Base-by-base conservation (phyloP, 2,113 vertebrate genomes). In the Aldabrachelys gigantea region DNA sequence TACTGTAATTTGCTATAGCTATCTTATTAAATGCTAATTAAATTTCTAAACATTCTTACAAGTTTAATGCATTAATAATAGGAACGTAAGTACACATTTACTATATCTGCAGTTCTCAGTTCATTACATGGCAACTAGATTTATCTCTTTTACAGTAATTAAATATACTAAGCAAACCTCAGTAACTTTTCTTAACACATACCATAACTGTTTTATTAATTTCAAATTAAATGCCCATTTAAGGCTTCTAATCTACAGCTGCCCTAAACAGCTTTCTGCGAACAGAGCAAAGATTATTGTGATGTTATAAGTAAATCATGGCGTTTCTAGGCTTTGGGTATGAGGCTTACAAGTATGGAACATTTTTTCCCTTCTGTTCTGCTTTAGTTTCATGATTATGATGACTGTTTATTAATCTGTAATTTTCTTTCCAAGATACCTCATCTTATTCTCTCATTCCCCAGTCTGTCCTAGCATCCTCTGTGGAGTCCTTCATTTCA, bases 1-100 rank as follows among this genome's bases (percentile, higher is more conserved):
- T 98, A 97, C 97, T 97, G 75, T 98, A 98, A 98, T 98, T 98
- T 98, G 96, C 97, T 98, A 98, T 97, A 98, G 98, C 98, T 98
- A 98, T 98, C 98, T 98, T 98, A 98, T 98, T 98, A 98, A 98
- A 98, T 98, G 98, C 98, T 98, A 98, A 98, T 98, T 98, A 98
- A 98, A 98, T 98, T 98, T 96, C 98, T 98, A 98, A 98, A 98
- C 98, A 98, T 98, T 98, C 98, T 98, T 98, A 98, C 98, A 98
- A 98, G 98, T 98, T 98, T 98, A 98, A 98, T 98, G 98, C 98
- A 98, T 98, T 98, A 98, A 98, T 98, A 98, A 98, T 98, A 98
- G 96, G 98, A 98, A 98, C 10, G 96, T 98, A 98, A 98, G 98
- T 98, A 98, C 98, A 98, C 98, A 98, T 98, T 98, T 98, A 98